phyloP scores from a whole-genome alignment of 2,888 invertebrate genomes.

The Zaprionus obscuricornis region DNA sequence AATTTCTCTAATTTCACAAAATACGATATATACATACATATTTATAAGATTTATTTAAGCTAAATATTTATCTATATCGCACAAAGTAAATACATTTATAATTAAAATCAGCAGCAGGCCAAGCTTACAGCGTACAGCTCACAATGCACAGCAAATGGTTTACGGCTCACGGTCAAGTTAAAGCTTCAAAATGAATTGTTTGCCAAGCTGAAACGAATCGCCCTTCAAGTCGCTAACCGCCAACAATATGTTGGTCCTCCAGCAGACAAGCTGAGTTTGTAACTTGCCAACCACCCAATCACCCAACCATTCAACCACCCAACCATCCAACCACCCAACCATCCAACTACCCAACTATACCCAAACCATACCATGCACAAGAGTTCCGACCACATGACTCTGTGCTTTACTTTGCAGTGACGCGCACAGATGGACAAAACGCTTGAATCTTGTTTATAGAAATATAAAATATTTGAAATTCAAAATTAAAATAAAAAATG shows the following conservation, averaged over 20 bases:
- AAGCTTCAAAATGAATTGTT: constrained; percentile 80
- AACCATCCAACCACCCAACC: not conserved
- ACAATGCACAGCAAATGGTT: too few relatives aligned
- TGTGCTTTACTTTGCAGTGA: constrained; percentile 38
- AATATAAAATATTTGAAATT: too few relatives aligned
- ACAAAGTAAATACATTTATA: too few relatives aligned
- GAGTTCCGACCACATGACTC: not conserved
- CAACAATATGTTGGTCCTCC: constrained; percentile 77
- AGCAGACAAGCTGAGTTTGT: constrained; percentile 33
- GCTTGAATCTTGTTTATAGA: too few relatives aligned
- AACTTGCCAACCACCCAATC: constrained; percentile 13
- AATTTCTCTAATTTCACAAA: not conserved
- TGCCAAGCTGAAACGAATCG: constrained; percentile 82
- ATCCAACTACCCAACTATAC: constrained; percentile 20
- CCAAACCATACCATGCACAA: constrained; percentile 3
- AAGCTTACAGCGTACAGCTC: too few relatives aligned
- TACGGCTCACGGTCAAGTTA: too few relatives aligned
- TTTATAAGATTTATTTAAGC: too few relatives aligned
- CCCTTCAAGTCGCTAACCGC: constrained; percentile 76
- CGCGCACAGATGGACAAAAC: constrained; percentile 13
- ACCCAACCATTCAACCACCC: constrained; percentile 17
- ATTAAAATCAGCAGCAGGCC: too few relatives aligned
- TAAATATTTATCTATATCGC: too few relatives aligned
- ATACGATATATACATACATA: too few relatives aligned
- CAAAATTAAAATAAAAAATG: too few relatives aligned